A percentile compares a stretch with the other conserved stretches of the same genome.
phyloP scores from a whole-genome alignment of 2,888 invertebrate species.

The Automeris io region DNA sequence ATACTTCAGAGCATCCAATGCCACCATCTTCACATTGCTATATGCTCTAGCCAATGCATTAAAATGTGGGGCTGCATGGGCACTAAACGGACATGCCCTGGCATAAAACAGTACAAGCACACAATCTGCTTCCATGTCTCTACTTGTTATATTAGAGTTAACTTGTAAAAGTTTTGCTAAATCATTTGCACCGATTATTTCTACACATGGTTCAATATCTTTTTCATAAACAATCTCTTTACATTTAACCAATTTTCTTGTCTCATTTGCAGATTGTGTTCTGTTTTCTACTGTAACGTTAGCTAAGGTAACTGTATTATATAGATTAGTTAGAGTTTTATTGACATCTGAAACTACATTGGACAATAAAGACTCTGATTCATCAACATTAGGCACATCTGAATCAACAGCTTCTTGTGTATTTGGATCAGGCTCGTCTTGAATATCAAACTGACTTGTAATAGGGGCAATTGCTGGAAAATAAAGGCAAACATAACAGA shows the following conservation, averaged over 20 bases:
- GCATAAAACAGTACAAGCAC: constrained; percentile 93
- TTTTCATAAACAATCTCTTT: constrained; percentile 53
- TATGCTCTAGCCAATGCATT: constrained; percentile 93
- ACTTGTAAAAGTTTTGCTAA: constrained; percentile 81
- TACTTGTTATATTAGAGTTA: constrained; percentile 80
- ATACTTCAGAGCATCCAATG: constrained; percentile 91
- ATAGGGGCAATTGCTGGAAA: constrained; percentile 30
- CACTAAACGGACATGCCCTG: constrained; percentile 92
- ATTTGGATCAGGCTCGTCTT: constrained; percentile 38
- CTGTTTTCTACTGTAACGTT: constrained; percentile 58
- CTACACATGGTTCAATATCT: constrained; percentile 59
- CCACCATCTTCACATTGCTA: constrained; percentile 91
- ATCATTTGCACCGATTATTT: constrained; percentile 84
- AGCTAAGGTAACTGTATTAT: constrained; percentile 62
- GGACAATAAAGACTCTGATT: constrained; percentile 62
- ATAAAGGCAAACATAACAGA: neutral
- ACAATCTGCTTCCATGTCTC: constrained; percentile 81
- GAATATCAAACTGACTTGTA: constrained; percentile 52
- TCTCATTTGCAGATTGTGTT: constrained; percentile 53
- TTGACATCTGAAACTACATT: constrained; percentile 67
- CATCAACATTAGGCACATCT: constrained; percentile 61
- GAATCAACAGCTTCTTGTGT: constrained; percentile 34
- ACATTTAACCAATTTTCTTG: constrained; percentile 62
- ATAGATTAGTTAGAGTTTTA: constrained; percentile 60
- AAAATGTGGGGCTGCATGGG: constrained; percentile 91